Conservation (phyloP, 2,113 vertebrate genomes). For the Xiphophorus hellerii region DNA sequence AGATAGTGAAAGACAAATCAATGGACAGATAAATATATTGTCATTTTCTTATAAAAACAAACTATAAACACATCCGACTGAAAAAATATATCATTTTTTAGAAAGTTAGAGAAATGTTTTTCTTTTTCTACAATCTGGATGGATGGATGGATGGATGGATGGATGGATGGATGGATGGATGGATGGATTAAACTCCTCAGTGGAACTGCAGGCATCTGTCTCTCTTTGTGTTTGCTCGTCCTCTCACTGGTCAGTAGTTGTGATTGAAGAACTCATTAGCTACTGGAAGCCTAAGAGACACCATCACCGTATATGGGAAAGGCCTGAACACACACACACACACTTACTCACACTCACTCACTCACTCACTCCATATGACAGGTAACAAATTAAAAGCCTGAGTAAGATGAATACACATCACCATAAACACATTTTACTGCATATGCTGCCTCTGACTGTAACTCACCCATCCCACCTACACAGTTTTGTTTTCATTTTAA, state of each 20-base stretch:
- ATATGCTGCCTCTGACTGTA: constrained; percentile 7
- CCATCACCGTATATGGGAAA: constrained; percentile 61
- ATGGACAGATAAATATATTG: too few species aligned
- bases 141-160: neutral
- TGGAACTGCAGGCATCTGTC: neutral
- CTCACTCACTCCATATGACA: constrained; percentile 18
- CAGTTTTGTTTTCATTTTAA: constrained; percentile 16
- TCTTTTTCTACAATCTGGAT: too few species aligned
- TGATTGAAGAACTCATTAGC: constrained; percentile 70
- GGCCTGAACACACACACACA: constrained; percentile 11
- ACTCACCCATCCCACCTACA: constrained; percentile 22
- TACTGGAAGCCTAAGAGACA: constrained; percentile 64
- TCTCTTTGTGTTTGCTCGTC: constrained; percentile 18
- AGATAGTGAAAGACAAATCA: too few species aligned
- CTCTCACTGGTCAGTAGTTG: constrained; percentile 63
- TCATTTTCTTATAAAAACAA: too few species aligned
- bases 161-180: neutral
- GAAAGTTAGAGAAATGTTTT: too few species aligned
- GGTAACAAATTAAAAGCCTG: constrained; percentile 63
- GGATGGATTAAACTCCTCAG: neutral
- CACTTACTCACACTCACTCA: neutral
- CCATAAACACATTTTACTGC: constrained; percentile 45
- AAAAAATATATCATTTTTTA: too few species aligned
- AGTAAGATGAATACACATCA: constrained; percentile 50
- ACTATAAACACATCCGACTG: too few species aligned